A percentile compares a stretch with the other conserved stretches of the same genome.
Evolutionary conservation across 2,888 invertebrate species (phyloP).

Genomic region (Diaphora mendica): DNA sequence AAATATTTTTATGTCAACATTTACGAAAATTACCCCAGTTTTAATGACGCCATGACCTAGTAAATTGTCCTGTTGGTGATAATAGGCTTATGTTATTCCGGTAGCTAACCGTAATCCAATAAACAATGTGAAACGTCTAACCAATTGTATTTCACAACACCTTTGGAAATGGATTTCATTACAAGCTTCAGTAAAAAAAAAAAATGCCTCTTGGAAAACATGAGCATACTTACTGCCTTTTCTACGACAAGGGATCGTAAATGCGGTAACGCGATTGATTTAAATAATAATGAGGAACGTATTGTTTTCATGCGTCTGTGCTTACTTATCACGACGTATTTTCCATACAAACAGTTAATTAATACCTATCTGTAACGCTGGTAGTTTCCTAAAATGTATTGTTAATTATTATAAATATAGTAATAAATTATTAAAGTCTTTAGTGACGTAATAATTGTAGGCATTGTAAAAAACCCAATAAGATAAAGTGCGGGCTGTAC

Average conservation of each 20-base stretch:
- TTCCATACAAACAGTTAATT: constrained; percentile 22
- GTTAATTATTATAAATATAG: background rate
- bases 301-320: background rate
- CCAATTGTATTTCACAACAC: constrained; percentile 12
- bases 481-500: background rate
- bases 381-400: constrained; percentile 4
- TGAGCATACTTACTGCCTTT: constrained; percentile 11
- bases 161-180: constrained; percentile 16
- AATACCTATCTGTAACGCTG: background rate
- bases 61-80: constrained; percentile 2
- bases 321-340: constrained; percentile 27
- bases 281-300: background rate
- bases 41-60: background rate
- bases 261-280: constrained; percentile 8
- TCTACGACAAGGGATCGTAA: constrained; percentile 5
- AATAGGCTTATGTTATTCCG: constrained; percentile 1
- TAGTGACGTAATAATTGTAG: background rate
- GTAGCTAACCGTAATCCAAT: constrained; percentile 15
- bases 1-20: background rate
- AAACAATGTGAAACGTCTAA: constrained; percentile 15
- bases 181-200: constrained; percentile 17
- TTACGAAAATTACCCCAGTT: background rate
- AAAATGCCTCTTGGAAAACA: constrained; percentile 7
- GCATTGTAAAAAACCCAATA: background rate
- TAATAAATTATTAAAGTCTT: background rate